Conservation (phyloP, 2,797 vertebrate genomes). For the Oryzias dopingdopingensis region DNA sequence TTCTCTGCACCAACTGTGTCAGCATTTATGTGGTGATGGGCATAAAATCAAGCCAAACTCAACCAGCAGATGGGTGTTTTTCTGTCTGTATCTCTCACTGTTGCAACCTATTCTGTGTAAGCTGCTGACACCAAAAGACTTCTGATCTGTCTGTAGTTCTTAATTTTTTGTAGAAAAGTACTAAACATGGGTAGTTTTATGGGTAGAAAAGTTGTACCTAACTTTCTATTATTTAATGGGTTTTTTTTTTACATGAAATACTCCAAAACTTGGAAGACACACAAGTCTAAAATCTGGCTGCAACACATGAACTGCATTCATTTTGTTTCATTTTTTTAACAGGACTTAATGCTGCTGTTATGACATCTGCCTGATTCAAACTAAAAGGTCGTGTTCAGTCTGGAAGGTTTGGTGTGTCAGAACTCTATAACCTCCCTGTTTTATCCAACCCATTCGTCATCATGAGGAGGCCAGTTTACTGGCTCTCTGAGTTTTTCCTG, state of each 20-base stretch:
- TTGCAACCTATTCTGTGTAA: slow-evolving; percentile 28
- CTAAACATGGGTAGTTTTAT: not conserved
- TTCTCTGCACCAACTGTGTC: slow-evolving; percentile 44
- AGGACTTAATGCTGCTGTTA: not conserved
- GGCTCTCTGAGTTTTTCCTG: slow-evolving; percentile 35
- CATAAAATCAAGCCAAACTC: slow-evolving; percentile 32
- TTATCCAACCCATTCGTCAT: slow-evolving; percentile 56
- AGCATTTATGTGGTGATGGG: slow-evolving; percentile 52
- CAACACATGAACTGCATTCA: accelerated
- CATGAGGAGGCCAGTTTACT: slow-evolving; percentile 27
- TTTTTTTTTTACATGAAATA: not conserved
- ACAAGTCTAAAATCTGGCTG: not conserved
- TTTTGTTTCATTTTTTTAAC: accelerated
- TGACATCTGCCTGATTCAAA: not conserved
- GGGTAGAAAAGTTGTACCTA: not conserved
- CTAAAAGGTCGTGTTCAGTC: not conserved
- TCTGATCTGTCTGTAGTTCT: no score
- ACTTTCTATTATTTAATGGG: not conserved
- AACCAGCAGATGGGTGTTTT: slow-evolving; percentile 21
- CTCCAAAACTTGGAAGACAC: not conserved
- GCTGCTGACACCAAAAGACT: slow-evolving; percentile 4
- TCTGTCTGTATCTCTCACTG: slow-evolving; percentile 15
- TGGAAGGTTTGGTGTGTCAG: slow-evolving; percentile 58
- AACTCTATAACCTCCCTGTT: slow-evolving; percentile 43
- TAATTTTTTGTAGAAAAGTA: no score